These are phyloP conservation scores for Pitangus sulphuratus DNA, from an alignment of 2,797 vertebrate species.

Conservation along the genomic window DNA sequence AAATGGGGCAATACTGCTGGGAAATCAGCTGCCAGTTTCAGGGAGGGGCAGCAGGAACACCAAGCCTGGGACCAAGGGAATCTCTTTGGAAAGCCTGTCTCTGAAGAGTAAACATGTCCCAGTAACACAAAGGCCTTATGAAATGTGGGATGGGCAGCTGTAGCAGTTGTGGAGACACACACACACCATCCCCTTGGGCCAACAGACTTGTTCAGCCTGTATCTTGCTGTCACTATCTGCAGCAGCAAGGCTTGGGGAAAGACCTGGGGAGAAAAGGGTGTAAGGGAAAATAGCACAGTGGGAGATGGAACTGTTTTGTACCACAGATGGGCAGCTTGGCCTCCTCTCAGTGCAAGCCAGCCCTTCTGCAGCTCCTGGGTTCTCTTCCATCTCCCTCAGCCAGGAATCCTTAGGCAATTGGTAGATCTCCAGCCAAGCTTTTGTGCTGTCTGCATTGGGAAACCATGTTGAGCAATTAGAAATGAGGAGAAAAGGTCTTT, in stretches of 20 bases:
- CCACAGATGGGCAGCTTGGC: background rate
- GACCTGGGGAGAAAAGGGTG: background rate
- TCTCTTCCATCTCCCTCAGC: slow-evolving; percentile 80
- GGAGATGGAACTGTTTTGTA: slow-evolving; percentile 22
- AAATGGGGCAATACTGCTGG: slow-evolving; percentile 10
- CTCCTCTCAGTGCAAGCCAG: slow-evolving; percentile 5
- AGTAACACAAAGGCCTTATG: slow-evolving; percentile 16
- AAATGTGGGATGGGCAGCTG: slow-evolving; percentile 24
- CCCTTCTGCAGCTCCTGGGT: background rate
- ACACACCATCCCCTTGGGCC: background rate
- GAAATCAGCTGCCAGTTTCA: slow-evolving; percentile 27
- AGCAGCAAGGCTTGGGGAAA: background rate
- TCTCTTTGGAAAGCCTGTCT: background rate
- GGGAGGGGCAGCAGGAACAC: background rate
- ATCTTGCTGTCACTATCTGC: background rate
- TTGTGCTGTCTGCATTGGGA: slow-evolving; percentile 78
- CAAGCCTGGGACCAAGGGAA: background rate
- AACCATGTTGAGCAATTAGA: slow-evolving; percentile 51
- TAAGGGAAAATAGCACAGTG: background rate
- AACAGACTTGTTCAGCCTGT: background rate
- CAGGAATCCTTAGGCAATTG: slow-evolving; percentile 84
- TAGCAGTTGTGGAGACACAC: background rate
- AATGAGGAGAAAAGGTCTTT: slow-evolving; percentile 30
- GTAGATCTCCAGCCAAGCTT: slow-evolving; percentile 86
- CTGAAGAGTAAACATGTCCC: background rate